These are phyloP conservation scores for Erebia ligea DNA, from an alignment of 2,888 invertebrate genomes.

Conservation along the genomic window DNA sequence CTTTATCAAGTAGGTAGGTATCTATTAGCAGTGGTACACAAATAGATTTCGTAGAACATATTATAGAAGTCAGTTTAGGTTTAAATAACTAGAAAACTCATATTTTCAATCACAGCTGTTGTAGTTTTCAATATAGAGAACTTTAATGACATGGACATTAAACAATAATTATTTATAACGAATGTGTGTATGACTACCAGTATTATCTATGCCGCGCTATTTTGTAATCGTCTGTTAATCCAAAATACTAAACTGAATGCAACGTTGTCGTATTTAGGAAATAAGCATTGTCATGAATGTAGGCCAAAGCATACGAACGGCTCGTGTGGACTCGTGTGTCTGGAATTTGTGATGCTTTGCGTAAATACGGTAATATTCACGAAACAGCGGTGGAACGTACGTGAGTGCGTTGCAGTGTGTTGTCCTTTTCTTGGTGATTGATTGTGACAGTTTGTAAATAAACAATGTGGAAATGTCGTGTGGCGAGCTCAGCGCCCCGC, in stretches of 20 bases:
- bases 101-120: too few relatives aligned
- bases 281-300: constrained; percentile 51
- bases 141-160: not conserved
- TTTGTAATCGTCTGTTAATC: constrained; percentile 20
- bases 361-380: constrained; percentile 40
- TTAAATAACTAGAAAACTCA: not conserved
- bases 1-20: too few relatives aligned
- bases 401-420: constrained; percentile 61
- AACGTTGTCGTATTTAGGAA: constrained; percentile 39
- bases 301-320: constrained; percentile 51
- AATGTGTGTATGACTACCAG: not conserved
- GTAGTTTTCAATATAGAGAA: too few relatives aligned
- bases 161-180: not conserved
- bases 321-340: constrained; percentile 47
- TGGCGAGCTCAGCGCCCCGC: constrained; percentile 59
- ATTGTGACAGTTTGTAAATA: constrained; percentile 67
- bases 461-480: constrained; percentile 61
- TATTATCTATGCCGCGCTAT: not conserved
- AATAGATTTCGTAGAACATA: too few relatives aligned
- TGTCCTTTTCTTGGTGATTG: constrained; percentile 57
- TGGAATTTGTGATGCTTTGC: constrained; percentile 43
- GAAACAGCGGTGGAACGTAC: constrained; percentile 53
- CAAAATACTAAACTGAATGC: constrained; percentile 30
- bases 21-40: too few relatives aligned
- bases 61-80: too few relatives aligned